A percentile compares a stretch with the other conserved stretches of the same genome.
Evolutionary conservation across 2,888 invertebrate genomes (phyloP).

Genomic region (Cephus sareptanus): DNA sequence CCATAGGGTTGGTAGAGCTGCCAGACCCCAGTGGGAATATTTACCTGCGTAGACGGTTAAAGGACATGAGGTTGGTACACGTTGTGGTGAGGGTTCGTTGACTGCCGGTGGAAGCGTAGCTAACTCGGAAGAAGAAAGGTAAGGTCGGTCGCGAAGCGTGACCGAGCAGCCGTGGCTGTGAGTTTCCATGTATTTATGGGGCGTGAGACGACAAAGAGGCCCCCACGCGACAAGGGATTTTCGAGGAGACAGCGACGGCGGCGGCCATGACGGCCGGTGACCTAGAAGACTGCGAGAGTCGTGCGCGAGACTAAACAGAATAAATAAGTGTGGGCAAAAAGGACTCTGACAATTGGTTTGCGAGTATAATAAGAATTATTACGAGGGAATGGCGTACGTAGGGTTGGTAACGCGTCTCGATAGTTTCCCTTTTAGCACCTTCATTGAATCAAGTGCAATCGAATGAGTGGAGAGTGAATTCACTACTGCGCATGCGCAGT

Average conservation of each 20-base stretch:
- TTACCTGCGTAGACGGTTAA: neutral
- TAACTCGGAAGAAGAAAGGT: slow-evolving; percentile 30
- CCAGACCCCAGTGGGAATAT: neutral
- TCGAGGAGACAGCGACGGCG: neutral
- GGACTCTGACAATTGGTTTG: neutral
- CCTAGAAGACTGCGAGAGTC: neutral
- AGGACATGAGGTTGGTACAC: neutral
- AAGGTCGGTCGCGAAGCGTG: slow-evolving; percentile 47
- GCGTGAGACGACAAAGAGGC: slow-evolving; percentile 1
- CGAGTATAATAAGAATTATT: neutral
- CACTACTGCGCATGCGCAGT: neutral
- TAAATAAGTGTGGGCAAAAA: neutral
- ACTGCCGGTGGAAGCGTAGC: slow-evolving; percentile 1
- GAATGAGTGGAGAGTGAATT: slow-evolving; percentile 30
- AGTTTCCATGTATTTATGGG: neutral
- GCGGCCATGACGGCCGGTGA: neutral
- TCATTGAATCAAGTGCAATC: slow-evolving; percentile 39
- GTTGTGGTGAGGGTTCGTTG: neutral
- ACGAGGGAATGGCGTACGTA: neutral
- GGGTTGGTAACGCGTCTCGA: slow-evolving; percentile 32
- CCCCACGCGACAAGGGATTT: neutral
- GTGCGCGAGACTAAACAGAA: neutral
- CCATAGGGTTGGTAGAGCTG: neutral
- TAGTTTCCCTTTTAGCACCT: slow-evolving; percentile 39
- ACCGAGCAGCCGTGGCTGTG: slow-evolving; percentile 31